Evolutionary conservation across 2,888 invertebrate genomes (phyloP), one percentile per base, ranked within the genome.

Genomic region (Netelia inedita): DNA sequence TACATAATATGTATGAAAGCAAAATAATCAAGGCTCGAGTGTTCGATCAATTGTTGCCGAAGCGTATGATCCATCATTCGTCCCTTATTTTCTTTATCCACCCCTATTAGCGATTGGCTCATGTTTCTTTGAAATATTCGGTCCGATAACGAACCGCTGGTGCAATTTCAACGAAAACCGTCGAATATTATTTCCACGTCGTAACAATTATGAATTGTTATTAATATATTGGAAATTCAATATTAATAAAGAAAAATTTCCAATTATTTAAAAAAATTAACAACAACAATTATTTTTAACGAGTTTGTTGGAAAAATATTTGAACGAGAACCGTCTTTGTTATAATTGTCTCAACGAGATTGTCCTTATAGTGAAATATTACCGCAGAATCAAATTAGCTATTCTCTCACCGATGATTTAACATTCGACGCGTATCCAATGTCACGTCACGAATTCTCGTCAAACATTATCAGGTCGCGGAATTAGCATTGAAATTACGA

Each of bases 401-500:
- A 61, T 16, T 69, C 66, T 66, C 1, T n/a, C 14, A 59, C 43
- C 43, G 43, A 75, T 55, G 21, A 57, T 63, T 68, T 10, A 28
- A 72, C 75, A 72, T 79, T 57, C 50, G 41, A 66, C 35, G 14
- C 53, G 19, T 35, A n/a, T 21, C n/a, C 11, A 10, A 21, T 19
- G n/a, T 46, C 8, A 16, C 21, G 43, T 71, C 35, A 65, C 35
- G 43, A 59, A 65, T 80, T 81, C 50, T 41, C 53, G 65, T 69
- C 63, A 50, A 76, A 76, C 28, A 76, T 82, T 79, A 76, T 79
- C 78, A 71, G 10, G 53, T 35, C 53, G 5, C 53, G 5, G 21
- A 66, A 82, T 85, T 82, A 79, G 69, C 74, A 84, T 78, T 86
- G 71, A 85, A 86, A 86, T 81, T 88, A 93, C 93, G 81, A 90